Evolutionary conservation across 30 jellyfish, hydroid and myxozoan species (phyloP), one percentile per base, ranked within the genome.

Genomic region (Turritopsis rubra): DNA sequence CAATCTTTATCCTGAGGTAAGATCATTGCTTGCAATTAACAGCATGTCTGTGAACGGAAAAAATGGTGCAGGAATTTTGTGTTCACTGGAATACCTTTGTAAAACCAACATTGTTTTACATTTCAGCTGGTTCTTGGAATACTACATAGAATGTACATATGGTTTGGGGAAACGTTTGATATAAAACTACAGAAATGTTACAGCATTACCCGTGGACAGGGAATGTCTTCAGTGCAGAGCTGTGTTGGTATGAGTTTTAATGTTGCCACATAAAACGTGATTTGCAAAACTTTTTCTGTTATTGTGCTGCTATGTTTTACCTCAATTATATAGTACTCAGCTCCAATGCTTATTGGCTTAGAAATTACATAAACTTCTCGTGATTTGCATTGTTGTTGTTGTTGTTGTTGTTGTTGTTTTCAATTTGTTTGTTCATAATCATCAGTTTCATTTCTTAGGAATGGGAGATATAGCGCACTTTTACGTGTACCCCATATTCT

Each of bases 381-480:
- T n/a, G n/a, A n/a, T n/a, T 41, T 41, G 60, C 5, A 41, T 3
- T 41, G 60, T 41, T 41, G 5, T 5, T 41, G 60, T 41, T 13
- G 9, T 41, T 41, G 60, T 41, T 41, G 60, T 41, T 41, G 60
- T 41, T 41, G 13, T 41, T 41, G 60, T 41, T 5, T 41, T n/a
- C n/a, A n/a, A 29, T 31, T 31, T 8, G 8, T 27, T 86, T 85
- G 29, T 20, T 53, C 18, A 66, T 65, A 31, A 13, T 26, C 52
- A 25, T 78, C 8, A 18, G 17, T 24, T n/a, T 65, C 17, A 52
- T 27, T 19, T 79, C 52, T 66, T 71, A 92, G 98, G 98, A 30
- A 88, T 92, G 98, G 98, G 98, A 75, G 98, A 92, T 75, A 21
- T 92, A 73, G 96, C 98, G 21, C 95, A 84, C 85, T 92, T 92